Base-by-base conservation (phyloP, 2,797 vertebrate genomes). In the Halcyon badia region DNA sequence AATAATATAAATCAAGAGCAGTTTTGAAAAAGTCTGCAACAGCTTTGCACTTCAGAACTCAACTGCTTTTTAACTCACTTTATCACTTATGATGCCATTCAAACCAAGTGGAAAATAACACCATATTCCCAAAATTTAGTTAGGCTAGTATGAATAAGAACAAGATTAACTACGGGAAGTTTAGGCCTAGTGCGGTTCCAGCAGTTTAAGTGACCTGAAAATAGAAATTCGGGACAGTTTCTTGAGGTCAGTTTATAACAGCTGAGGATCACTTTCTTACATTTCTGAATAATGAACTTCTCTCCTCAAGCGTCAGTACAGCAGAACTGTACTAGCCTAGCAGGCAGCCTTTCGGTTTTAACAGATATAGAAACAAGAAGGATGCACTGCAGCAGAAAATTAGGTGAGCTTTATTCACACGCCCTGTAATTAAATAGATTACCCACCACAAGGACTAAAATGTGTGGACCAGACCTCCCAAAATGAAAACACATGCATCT, bases 341-440 rank as follows among this genome's bases (percentile, higher is more conserved):
- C 39, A 88, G 76, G 61, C 42, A 93, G 48, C 42, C 30, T 96
- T 78, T 90, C 60, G 85, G 41, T 92, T 87, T 83, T 86, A 87
- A 41, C 15, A 92, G 75, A 49, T 7, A 39, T 3, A 66, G 77
- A 90, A 89, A 75, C 33, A 79, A 69, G 56, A 85, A 83, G 56
- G 22, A 92, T 86, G 57, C 69, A 73, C 25, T 52, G 48, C 90
- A 96, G 80, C 49, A 95, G 70, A 94, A 95, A 95, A 93, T 89
- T 68, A 85, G 66, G 49, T 94, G 51, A 94, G 44, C 44, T 87
- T 92, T 94, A 91, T 88, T 95, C 91, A 96, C 51, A 83, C 25
- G 14, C 58, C 35, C 41, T 79, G 44, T 90, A 93, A 92, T 87
- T 96, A 96, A 97, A 89, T 33, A 84, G 76, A 75, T 94, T 95